Evolutionary conservation across 2,888 invertebrate species (phyloP), one percentile per base, ranked within the genome.

Genomic region (Hylaea fasciaria): DNA sequence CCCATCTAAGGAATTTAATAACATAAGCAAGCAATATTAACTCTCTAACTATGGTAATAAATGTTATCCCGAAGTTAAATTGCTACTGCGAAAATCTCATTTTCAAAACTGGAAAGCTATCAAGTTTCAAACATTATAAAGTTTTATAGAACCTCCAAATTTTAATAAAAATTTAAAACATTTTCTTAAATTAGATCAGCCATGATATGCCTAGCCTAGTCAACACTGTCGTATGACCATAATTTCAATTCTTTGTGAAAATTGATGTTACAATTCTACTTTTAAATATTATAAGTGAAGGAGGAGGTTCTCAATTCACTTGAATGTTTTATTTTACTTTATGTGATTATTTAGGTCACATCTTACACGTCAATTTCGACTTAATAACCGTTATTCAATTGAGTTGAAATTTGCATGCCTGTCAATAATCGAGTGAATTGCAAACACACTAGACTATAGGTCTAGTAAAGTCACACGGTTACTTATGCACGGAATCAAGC

Each of bases 41-140:
- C 44, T 45, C 47, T 41, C n/a, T 59, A 49, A 32, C 7, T 32
- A 32, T 32, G 32, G 32, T 48, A 59, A 59, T 54, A 53, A 59
- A 49, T 59, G 53, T 48, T 59, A 49, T 48, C 39, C 32, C 39
- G 11, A 48, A 58, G 43, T 58, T 52, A 49, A 53, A 54, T 58
- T 52, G 47, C 44, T 53, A 37, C 52, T 17, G n/a, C 37, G 47
- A 29, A 32, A 40, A 28, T 29, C 41, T 59, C 22, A 49, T 59
- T 59, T 59, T 22, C 12, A 37, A 32, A 32, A 32, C 32, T 12
- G 5, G 1, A 13, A 53, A 41, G 40, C 47, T 28, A 32, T 54
- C 47, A 47, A 47, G 16, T 3, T 29, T 43, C 11, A 35, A 13
- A 16, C 3, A n/a, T 37, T 37, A 37, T n/a, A 32, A 22, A 5